These are phyloP conservation scores for Nycticryphes semicollaris DNA, from an alignment of 2,113 vertebrate genomes.

Conservation along the genomic window DNA sequence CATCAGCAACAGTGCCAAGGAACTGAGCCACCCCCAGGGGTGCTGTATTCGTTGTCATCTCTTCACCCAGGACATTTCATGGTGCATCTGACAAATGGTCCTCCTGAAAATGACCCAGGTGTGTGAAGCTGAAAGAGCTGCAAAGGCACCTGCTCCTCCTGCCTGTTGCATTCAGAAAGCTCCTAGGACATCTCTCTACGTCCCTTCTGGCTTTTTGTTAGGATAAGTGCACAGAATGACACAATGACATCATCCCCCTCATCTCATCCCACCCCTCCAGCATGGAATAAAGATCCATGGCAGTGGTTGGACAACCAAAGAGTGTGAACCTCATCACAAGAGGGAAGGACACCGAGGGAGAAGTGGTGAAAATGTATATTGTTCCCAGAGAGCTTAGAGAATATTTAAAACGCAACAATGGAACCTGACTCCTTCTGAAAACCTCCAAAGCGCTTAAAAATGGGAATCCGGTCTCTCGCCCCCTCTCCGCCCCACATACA, in stretches of 20 bases:
- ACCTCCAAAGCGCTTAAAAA: conserved; percentile 37
- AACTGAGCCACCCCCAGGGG: neutral
- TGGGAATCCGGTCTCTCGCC: neutral
- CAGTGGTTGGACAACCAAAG: neutral
- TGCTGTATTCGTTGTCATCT: neutral
- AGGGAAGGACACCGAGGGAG: neutral
- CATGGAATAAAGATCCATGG: neutral
- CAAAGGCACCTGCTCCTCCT: neutral
- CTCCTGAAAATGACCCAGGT: neutral
- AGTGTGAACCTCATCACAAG: neutral
- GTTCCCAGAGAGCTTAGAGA: neutral
- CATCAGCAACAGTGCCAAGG: neutral
- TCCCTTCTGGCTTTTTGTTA: neutral
- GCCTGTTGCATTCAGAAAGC: neutral
- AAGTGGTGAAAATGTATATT: neutral
- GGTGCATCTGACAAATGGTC: neutral
- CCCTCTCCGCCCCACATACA: neutral
- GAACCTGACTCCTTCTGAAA: conserved; percentile 33
- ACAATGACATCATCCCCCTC: neutral
- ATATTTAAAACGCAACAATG: neutral
- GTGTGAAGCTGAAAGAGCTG: neutral
- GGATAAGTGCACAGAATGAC: neutral
- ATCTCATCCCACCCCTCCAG: neutral
- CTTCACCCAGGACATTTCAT: neutral
- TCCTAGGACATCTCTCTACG: neutral